Conservation (phyloP, 2,888 invertebrate genomes). For the Lasius fuliginosus region DNA sequence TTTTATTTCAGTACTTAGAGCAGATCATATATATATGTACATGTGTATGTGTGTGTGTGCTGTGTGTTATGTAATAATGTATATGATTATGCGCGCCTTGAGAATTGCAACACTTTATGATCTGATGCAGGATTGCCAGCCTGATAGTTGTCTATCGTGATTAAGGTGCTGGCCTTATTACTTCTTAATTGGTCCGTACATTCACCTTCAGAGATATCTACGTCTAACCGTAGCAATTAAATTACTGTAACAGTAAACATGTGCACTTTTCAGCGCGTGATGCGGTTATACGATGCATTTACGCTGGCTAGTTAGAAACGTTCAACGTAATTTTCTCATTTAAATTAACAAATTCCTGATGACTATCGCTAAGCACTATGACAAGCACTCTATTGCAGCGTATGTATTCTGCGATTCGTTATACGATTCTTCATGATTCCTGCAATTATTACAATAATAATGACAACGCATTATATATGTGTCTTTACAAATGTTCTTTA, state of each 20-base stretch:
- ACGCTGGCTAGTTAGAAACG: background rate
- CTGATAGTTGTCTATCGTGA: background rate
- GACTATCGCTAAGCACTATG: background rate
- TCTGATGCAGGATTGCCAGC: background rate
- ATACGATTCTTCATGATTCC: background rate
- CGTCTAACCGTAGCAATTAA: slow-evolving; percentile 26
- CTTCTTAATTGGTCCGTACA: slow-evolving; percentile 56
- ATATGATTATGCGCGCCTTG: background rate
- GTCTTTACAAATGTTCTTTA: slow-evolving; percentile 68
- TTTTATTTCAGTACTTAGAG: background rate
- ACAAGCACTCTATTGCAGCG: background rate
- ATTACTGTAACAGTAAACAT: slow-evolving; percentile 41
- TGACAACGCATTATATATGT: background rate
- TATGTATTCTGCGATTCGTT: background rate
- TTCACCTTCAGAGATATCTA: slow-evolving; percentile 49
- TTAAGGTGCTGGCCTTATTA: slow-evolving; percentile 68
- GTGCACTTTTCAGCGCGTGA: slow-evolving; percentile 45
- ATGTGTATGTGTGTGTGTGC: no score
- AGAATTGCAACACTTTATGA: slow-evolving; percentile 10
- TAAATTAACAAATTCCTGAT: slow-evolving; percentile 1
- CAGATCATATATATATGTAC: no score
- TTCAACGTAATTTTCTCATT: slow-evolving; percentile 3
- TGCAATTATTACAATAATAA: slow-evolving; percentile 3
- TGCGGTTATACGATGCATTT: background rate
- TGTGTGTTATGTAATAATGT: background rate